Evolutionary conservation across 1,140 invertebrate genomes (phyloP), one percentile per base, ranked within the genome.

Genomic region (Pinna nobilis): DNA sequence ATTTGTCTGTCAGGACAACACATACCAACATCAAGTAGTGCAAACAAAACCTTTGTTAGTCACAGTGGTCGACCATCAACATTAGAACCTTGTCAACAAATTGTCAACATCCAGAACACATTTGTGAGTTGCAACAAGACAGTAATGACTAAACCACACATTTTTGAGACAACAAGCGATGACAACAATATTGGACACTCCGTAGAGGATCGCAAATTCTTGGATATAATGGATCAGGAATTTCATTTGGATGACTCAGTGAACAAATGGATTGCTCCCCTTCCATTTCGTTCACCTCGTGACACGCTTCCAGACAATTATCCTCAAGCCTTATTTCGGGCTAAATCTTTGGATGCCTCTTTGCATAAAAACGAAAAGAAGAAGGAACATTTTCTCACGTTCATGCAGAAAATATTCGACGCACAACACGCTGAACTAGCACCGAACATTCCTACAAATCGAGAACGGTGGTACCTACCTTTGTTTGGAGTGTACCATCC

Each of bases 371-470:
- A 59, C 37, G 63, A 35, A 35, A 50, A 18, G 13, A 69, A 63
- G 39, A 65, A 39, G 11, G 39, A 59, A 18, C 59, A 77, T 59
- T 69, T 66, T 35, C 13, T 73, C 6, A 33, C 41, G 23, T 73
- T 73, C n/a, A 73, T 73, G 70, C 37, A 67, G 53, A 60, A 67
- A 39, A 59, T 73, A 9, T n/a, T 67, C 6, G 63, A 74, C n/a
- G 51, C 39, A 73, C 25, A 67, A 60, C 53, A 59, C 60, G 53
- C 64, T n/a, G 70, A 60, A 50, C 18, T 73, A 1, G 70, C 70
- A 11, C 47, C 37, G 18, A 25, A 51, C 15, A 9, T 73, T 5
- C 44, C 64, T 13, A 30, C 60, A 63, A 49, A 66, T n/a, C 59
- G 30, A 37, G 55, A 73, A 51, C 49, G 70, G 3, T 73, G 70